phyloP scores from a whole-genome alignment of 2,888 invertebrate species.

The Drosophila parthenogenetica region DNA sequence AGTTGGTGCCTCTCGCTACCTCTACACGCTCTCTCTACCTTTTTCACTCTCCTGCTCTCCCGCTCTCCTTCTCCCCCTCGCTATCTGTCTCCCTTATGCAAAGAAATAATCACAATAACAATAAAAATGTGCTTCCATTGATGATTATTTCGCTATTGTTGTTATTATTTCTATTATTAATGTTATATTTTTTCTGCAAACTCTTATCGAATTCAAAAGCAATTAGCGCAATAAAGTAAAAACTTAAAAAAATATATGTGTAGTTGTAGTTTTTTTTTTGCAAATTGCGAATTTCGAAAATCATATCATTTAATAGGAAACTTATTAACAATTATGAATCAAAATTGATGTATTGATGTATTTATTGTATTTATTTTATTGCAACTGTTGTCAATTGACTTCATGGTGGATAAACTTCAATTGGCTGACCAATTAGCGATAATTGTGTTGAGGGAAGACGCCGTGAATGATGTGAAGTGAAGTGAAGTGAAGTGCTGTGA shows the following conservation, averaged over 20 bases:
- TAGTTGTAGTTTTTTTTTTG: slow-evolving; percentile 2
- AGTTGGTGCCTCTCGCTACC: background rate
- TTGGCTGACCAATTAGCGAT: slow-evolving; percentile 36
- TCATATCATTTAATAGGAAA: slow-evolving; percentile 37
- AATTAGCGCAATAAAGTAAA: slow-evolving; percentile 33
- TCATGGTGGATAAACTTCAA: slow-evolving; percentile 31
- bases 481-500: no score
- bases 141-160: background rate
- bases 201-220: slow-evolving; percentile 28
- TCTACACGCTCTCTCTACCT: background rate
- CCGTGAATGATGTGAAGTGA: no score
- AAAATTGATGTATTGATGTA: background rate
- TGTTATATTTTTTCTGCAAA: background rate
- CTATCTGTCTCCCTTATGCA: background rate
- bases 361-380: slow-evolving; percentile 14
- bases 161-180: slow-evolving; percentile 1
- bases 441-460: slow-evolving; percentile 7
- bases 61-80: background rate
- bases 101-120: background rate
- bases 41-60: background rate
- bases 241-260: background rate
- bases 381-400: slow-evolving; percentile 21
- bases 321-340: slow-evolving; percentile 35
- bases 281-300: slow-evolving; percentile 27
- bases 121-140: slow-evolving; percentile 5